Conservation (phyloP, 2,797 vertebrate genomes). For the Limnodromus scolopaceus region DNA sequence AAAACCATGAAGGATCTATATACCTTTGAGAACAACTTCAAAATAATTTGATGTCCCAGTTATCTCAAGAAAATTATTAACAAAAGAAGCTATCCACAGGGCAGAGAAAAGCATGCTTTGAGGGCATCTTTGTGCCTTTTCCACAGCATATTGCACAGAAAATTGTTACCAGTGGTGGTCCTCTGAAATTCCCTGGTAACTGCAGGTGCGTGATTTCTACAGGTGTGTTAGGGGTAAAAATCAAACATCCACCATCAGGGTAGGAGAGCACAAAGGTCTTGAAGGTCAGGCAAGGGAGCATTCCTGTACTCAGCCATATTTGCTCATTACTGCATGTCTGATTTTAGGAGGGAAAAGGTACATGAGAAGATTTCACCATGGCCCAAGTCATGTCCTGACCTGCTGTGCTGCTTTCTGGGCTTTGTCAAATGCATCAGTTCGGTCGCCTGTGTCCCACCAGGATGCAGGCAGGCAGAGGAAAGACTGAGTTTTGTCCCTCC, state of each 20-base stretch:
- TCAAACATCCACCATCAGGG: too few relatives aligned
- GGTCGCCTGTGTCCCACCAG: background rate
- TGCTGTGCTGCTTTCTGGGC: background rate
- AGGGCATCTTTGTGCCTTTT: background rate
- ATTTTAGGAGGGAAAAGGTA: background rate
- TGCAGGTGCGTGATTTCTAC: background rate
- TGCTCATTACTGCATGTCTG: background rate
- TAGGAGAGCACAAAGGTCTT: background rate
- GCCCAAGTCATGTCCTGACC: background rate
- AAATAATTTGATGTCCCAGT: conserved; percentile 34
- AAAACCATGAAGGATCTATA: background rate
- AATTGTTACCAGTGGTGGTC: background rate
- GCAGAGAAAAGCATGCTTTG: background rate
- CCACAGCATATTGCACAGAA: background rate
- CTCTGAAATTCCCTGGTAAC: background rate
- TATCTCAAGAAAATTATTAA: conserved; percentile 14
- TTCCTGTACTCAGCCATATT: background rate
- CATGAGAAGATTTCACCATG: accelerated
- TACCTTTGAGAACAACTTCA: conserved; percentile 38
- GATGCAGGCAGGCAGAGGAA: background rate
- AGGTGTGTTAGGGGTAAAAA: background rate
- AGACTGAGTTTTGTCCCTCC: background rate
- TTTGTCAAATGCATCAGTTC: background rate
- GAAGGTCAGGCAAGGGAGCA: background rate
- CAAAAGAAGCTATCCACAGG: background rate